Evolutionary conservation across 2,113 vertebrate genomes (phyloP).

Genomic region (Mormyrus iriodes): DNA sequence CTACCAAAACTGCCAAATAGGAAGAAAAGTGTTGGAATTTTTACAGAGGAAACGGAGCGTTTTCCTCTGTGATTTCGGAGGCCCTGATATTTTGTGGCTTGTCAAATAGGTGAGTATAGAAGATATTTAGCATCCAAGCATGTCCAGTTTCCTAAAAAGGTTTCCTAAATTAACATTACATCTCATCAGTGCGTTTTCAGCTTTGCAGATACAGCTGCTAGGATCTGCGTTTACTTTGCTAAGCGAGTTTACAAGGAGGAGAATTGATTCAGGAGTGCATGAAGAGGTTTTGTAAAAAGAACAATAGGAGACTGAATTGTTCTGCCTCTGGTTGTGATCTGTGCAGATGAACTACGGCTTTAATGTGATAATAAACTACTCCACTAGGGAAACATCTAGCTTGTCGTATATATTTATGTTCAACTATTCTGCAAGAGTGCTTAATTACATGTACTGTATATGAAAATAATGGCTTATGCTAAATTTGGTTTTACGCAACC

Average conservation of each 20-base stretch:
- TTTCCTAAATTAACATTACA: neutral
- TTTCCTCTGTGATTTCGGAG: neutral
- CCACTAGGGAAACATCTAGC: no score
- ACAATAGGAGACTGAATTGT: neutral
- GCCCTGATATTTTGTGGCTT: neutral
- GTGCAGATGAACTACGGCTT: neutral
- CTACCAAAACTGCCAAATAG: neutral
- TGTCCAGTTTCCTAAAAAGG: neutral
- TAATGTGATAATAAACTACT: neutral
- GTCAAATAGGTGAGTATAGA: neutral
- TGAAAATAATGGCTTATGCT: neutral
- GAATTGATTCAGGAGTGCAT: neutral
- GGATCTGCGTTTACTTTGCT: neutral
- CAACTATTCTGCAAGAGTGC: neutral
- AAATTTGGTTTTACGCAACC: neutral
- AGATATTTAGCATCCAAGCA: neutral
- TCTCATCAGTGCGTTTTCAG: neutral
- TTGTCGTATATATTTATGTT: neutral
- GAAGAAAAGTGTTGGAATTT: neutral
- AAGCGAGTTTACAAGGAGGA: neutral
- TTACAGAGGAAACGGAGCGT: neutral
- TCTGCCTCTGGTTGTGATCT: neutral
- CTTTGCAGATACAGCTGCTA: neutral
- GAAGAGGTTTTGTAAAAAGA: neutral
- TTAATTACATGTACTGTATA: neutral